Base-by-base conservation (phyloP, 2,888 invertebrate genomes). In the Schizotus pectinicornis region DNA sequence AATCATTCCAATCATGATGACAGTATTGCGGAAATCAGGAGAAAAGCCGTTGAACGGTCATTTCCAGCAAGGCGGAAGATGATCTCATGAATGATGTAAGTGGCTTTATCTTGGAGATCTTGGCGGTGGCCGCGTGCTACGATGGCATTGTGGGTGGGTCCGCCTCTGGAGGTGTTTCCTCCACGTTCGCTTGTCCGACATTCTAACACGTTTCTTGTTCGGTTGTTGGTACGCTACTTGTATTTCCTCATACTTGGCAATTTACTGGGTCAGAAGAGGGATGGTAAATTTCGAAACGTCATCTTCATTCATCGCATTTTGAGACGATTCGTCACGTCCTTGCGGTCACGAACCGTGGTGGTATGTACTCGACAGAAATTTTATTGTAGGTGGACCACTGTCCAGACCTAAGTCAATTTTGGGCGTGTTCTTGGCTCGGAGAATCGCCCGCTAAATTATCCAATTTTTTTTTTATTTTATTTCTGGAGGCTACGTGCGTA, bases 201-300 rank as follows among this genome's bases (percentile, higher is more conserved):
- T 62, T 56, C 49, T 59, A 51, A 41, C 62, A 62, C 62, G 62
- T 62, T 50, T 47, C 53, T 52, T 41, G 56, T 59, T 59, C 59
- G 53, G 62, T 61, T 61, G 57, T 53, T 51, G 52, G 41, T 37
- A 54, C 50, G 42, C 51, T 54, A 50, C 49, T 50, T 58, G 38
- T 55, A 55, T 59, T 56, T 56, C 41, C 48, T 45, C 33, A 35
- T 42, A 33, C 14, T n/a, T 12, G 32, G 45, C 8, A 32, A 45
- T 45, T 36, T 46, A 32, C 11, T 46, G 22, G 46, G 46, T 46
- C 46, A 35, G 8, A 8, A 8, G 12, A 14, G 30, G 22, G 22
- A 22, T 22, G 22, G 22, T 22, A 22, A 22, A 22, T 3, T 22
- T 22, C 22, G 22, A 3, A 22, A 22, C 22, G 12, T 45, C 11